Evolutionary conservation across 2,888 invertebrate genomes (phyloP).

Genomic region (Eilema griseolum): DNA sequence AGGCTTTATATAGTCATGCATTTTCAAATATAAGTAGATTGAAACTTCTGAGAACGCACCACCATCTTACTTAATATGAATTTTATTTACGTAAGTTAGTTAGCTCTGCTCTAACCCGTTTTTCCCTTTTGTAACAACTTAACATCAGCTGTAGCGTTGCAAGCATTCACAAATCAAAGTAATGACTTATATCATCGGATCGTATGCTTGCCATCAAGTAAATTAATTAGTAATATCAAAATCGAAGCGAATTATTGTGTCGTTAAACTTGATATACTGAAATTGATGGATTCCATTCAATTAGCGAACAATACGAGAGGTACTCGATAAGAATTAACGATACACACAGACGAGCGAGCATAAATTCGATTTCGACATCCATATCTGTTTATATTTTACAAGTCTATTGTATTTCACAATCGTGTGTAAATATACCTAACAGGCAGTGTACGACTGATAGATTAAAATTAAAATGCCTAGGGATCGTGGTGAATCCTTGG

Average conservation of each 20-base stretch:
- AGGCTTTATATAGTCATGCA: too few relatives aligned
- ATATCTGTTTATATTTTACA: constrained; percentile 19
- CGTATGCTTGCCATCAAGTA: neutral
- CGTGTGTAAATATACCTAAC: constrained; percentile 6
- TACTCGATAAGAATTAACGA: constrained; percentile 67
- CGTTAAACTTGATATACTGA: constrained; percentile 19
- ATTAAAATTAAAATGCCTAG: constrained; percentile 26
- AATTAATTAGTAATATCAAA: neutral
- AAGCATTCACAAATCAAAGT: too few relatives aligned
- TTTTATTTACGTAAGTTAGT: too few relatives aligned
- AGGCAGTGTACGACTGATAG: constrained; percentile 27
- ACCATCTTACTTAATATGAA: too few relatives aligned
- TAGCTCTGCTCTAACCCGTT: too few relatives aligned
- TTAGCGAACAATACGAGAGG: constrained; percentile 63
- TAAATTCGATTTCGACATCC: constrained; percentile 16
- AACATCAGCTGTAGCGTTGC: too few relatives aligned
- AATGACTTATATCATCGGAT: neutral
- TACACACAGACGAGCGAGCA: constrained; percentile 26
- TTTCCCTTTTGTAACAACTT: too few relatives aligned
- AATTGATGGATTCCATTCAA: constrained; percentile 62
- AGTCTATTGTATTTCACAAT: neutral
- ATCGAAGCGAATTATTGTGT: neutral
- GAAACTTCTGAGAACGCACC: too few relatives aligned
- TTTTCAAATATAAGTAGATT: too few relatives aligned
- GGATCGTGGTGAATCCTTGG: constrained; percentile 38